Conservation (phyloP, 1,140 invertebrate species). For the Listronotus bonariensis region DNA sequence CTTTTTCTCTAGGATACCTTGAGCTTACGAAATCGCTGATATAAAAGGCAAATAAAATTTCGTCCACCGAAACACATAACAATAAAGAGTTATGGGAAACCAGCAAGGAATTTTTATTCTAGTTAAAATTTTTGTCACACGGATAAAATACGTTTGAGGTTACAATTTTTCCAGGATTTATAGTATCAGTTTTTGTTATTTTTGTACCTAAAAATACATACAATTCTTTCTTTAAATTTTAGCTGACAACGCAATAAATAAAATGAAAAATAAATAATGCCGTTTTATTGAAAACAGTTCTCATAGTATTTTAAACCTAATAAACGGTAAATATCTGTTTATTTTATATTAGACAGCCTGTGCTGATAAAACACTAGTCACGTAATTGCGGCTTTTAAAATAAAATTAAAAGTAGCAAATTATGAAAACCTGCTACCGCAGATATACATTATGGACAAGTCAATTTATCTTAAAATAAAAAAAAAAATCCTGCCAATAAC, state of each 20-base stretch:
- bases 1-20: conserved; percentile 34
- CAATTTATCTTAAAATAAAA: no score
- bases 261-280: conserved; percentile 25
- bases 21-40: conserved; percentile 31
- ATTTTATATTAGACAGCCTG: no score
- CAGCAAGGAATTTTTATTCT: conserved; percentile 38
- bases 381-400: no score
- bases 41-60: conserved; percentile 40
- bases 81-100: conserved; percentile 38
- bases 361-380: no score
- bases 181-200: conserved; percentile 28
- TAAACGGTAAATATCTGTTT: not conserved
- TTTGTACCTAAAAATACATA: conserved; percentile 27
- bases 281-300: conserved; percentile 24
- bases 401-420: no score
- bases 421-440: no score
- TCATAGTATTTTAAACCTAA: conserved; percentile 12
- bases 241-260: conserved; percentile 30
- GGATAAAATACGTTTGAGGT: conserved; percentile 35
- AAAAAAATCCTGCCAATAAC: no score
- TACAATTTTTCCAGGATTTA: conserved; percentile 39
- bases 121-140: conserved; percentile 39
- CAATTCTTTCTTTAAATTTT: conserved; percentile 22
- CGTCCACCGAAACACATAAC: conserved; percentile 36
- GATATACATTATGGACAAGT: no score